These are phyloP conservation scores for Ladona fulva DNA, from an alignment of 1,140 invertebrate species.

Conservation along the genomic window DNA sequence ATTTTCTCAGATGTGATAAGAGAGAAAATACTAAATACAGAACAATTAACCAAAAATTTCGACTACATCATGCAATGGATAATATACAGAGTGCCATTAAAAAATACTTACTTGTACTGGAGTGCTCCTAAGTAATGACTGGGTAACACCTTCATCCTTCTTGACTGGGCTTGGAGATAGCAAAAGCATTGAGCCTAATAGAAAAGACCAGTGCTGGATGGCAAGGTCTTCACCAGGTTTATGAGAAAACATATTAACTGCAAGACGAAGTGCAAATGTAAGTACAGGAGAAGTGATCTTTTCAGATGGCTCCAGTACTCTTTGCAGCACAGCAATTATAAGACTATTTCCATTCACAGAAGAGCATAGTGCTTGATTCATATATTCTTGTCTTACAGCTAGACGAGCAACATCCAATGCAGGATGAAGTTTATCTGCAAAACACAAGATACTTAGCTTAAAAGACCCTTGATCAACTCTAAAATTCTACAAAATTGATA, in stretches of 20 bases:
- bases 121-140: slow-evolving; percentile 2
- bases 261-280: slow-evolving; percentile 61
- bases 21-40: no score
- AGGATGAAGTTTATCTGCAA: slow-evolving; percentile 71
- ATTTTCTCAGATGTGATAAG: no score
- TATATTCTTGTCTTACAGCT: slow-evolving; percentile 53
- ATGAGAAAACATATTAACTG: slow-evolving; percentile 67
- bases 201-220: slow-evolving; percentile 43
- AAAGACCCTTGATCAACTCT: no score
- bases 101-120: not conserved
- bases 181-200: slow-evolving; percentile 45
- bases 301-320: slow-evolving; percentile 26
- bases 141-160: not conserved
- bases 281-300: slow-evolving; percentile 32
- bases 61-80: no score
- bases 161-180: slow-evolving; percentile 28
- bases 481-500: no score
- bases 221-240: slow-evolving; percentile 51
- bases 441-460: slow-evolving; percentile 22
- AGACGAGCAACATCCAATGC: slow-evolving; percentile 75
- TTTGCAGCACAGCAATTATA: slow-evolving; percentile 18
- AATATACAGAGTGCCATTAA: no score
- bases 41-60: no score
- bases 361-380: slow-evolving; percentile 50
- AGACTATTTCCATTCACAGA: slow-evolving; percentile 24